Evolutionary conservation across 92 coral and sea anemone genomes (phyloP), one percentile per base, ranked within the genome.

Genomic region (Pocillopora grandis): DNA sequence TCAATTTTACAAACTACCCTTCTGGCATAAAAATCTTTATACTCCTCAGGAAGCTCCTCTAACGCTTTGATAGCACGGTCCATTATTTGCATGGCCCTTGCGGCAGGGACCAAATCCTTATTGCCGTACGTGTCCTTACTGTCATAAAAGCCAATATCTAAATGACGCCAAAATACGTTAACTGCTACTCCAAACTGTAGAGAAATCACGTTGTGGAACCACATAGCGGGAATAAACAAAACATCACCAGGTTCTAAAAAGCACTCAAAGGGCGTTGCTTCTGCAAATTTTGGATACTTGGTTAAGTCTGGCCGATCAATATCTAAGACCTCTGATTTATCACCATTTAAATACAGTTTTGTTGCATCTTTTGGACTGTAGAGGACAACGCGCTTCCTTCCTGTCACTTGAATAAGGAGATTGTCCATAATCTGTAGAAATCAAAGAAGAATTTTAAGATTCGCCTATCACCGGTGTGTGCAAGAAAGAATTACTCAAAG

Each of bases 121-220:
- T 93, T 93, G 20, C 97, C 97, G 35, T 93, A 93, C 6, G 91
- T 85, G 86, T 93, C 97, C 87, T 79, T 93, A 71, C 79, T 72
- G 87, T 93, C 95, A 83, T 93, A 93, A 82, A 86, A 70, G 68
- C 57, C 83, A 14, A 55, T 60, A 55, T 87, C 81, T 60, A 93
- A 85, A 87, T 93, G 97, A 66, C 92, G 90, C 97, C 97, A 93
- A 56, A 93, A 93, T 5, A 93, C 97, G 82, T 93, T 93, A 7
- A 93, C 95, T 4, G 97, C 97, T 74, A 91, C 97, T 49, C 97
- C 95, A 69, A 93, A 93, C 77, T 93, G 91, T 57, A 84, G 57
- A 58, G 94, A 87, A 52, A 85, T 83, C 49, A 93, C 97, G 86
- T 93, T 93, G 78, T 93, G 97, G 79, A 93, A 93, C 97, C 97